phyloP scores from a whole-genome alignment of 1,140 invertebrate species.

The Belonocnema kinseyi region DNA sequence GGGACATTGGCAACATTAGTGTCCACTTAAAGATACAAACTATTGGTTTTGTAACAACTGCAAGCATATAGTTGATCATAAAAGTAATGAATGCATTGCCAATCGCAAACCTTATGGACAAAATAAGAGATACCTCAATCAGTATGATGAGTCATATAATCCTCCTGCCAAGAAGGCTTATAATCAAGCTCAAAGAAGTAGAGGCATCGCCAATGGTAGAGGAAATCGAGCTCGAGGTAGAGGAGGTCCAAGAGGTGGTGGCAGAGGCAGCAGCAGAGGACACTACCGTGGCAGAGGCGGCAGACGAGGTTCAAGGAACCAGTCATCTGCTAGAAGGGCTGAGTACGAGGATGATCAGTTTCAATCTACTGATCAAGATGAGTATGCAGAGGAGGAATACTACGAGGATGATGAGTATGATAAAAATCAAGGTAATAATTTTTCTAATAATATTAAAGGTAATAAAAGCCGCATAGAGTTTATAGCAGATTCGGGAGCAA shows the following conservation, averaged over 20 bases:
- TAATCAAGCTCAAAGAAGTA: conserved; percentile 18
- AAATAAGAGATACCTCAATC: conserved; percentile 32
- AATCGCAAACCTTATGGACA: conserved; percentile 30
- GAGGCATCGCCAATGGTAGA: conserved; percentile 35
- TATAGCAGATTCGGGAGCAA: conserved; percentile 37
- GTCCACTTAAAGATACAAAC: conserved; percentile 33
- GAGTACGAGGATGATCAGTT: conserved; percentile 36
- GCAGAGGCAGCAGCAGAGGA: not conserved
- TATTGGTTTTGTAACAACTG: conserved; percentile 48
- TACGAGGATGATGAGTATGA: not conserved
- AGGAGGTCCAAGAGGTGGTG: too few species aligned
- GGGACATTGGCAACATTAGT: conserved; percentile 43
- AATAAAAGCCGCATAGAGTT: too few species aligned
- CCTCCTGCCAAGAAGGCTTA: conserved; percentile 35
- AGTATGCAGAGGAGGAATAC: conserved; percentile 30
- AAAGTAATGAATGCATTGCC: conserved; percentile 37
- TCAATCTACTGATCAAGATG: not conserved
- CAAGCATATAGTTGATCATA: conserved; percentile 40
- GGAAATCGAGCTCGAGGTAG: conserved; percentile 24
- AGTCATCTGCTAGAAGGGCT: conserved; percentile 40
- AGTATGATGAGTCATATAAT: conserved; percentile 27
- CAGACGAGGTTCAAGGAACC: conserved; percentile 25
- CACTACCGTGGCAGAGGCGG: conserved; percentile 31
- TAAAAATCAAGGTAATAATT: too few species aligned
- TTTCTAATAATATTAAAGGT: too few species aligned